These are phyloP conservation scores for Seira ritae DNA, from an alignment of 2,888 invertebrate genomes.

Conservation along the genomic window DNA sequence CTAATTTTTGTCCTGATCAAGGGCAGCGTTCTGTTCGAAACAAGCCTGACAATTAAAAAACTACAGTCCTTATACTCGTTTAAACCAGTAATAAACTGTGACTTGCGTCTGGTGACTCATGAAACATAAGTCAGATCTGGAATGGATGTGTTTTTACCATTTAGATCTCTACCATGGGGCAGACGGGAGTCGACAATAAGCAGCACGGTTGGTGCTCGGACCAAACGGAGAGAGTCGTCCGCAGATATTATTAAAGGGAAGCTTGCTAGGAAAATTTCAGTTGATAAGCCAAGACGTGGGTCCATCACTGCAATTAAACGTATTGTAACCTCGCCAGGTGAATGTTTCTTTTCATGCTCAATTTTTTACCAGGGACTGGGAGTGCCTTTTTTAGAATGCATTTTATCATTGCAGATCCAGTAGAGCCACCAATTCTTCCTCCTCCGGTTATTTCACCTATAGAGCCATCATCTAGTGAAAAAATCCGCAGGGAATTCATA, in stretches of 20 bases:
- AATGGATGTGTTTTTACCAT: too few species aligned
- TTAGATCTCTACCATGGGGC: slow-evolving; percentile 72
- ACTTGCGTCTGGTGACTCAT: too few species aligned
- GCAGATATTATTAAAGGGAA: slow-evolving; percentile 88
- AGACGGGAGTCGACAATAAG: slow-evolving; percentile 74
- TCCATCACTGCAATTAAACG: slow-evolving; percentile 68
- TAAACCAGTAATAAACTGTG: too few species aligned
- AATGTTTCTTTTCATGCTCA: slow-evolving; percentile 26
- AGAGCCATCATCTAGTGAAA: slow-evolving; percentile 72
- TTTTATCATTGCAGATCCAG: slow-evolving; percentile 59
- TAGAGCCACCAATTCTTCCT: slow-evolving; percentile 49
- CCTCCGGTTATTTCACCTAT: slow-evolving; percentile 67
- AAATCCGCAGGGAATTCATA: slow-evolving; percentile 73
- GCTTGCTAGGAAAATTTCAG: slow-evolving; percentile 64
- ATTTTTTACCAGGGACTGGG: background rate
- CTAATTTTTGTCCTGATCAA: too few species aligned
- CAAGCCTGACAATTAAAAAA: too few species aligned
- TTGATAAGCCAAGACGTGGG: slow-evolving; percentile 72
- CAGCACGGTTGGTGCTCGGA: slow-evolving; percentile 68
- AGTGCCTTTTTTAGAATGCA: background rate
- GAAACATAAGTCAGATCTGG: too few species aligned
- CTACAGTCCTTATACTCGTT: too few species aligned
- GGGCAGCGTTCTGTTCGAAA: too few species aligned
- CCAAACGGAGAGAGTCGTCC: slow-evolving; percentile 89
- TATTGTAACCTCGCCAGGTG: slow-evolving; percentile 72